Percentiles rank a stretch among this genome's conserved stretches.
Conservation (phyloP, 1,140 invertebrate genomes). For the Calliopsis andreniformis region DNA sequence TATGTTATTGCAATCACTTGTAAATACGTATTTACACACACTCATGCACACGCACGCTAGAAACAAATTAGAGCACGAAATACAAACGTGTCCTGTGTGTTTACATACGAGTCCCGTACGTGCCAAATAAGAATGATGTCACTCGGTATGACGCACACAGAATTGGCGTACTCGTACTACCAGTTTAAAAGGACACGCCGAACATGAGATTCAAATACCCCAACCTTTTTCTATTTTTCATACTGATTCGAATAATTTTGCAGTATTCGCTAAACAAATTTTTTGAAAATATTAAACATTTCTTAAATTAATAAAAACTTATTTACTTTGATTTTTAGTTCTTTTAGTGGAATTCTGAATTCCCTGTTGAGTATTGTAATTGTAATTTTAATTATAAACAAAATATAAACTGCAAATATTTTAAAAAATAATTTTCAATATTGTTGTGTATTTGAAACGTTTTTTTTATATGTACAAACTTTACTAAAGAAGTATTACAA, state of each 20-base stretch:
- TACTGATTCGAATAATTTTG: background rate
- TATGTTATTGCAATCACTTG: background rate
- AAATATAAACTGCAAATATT: background rate
- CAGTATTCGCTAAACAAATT: background rate
- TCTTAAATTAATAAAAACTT: background rate
- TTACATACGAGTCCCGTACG: background rate
- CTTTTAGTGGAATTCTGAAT: background rate
- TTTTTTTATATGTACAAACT: constrained; percentile 12
- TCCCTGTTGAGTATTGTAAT: background rate
- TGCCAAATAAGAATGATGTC: constrained; percentile 57
- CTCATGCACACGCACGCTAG: background rate
- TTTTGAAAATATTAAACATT: background rate
- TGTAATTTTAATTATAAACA: constrained; percentile 3
- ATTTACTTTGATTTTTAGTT: background rate
- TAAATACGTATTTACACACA: constrained; percentile 9
- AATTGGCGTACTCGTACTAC: constrained; percentile 16
- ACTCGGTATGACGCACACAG: constrained; percentile 32
- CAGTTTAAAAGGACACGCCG: background rate
- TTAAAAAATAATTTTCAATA: constrained; percentile 1
- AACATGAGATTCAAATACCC: background rate
- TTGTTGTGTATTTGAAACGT: background rate
- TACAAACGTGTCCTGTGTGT: constrained; percentile 4
- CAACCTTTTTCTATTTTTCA: too few relatives aligned
- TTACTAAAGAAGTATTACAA: background rate
- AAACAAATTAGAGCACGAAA: constrained; percentile 15